Base-by-base conservation (phyloP, 2,888 invertebrate species). In the Cephus pygmeus region DNA sequence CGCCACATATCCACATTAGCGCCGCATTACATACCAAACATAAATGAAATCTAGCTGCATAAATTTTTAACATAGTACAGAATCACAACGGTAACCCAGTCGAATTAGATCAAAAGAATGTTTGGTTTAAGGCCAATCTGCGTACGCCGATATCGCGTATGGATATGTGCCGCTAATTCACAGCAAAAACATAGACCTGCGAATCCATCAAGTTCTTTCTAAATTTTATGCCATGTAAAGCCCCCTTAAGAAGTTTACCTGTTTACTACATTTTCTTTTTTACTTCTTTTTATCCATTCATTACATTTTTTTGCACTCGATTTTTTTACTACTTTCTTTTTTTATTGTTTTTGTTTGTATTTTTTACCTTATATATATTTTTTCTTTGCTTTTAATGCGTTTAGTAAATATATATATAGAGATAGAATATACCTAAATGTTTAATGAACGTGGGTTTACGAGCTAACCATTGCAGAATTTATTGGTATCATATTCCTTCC, bases 401-500 rank as follows among this genome's bases (percentile, higher is more conserved):
- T 79, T 78, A 75, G 75, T 79, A 79, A 79, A 79, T 79, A 79
- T 82, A 77, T 82, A 81, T 79, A 79, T 80, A 81, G 81, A 79
- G 80, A 81, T 82, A 81, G 80, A 78, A 81, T 82, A 81, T 82
- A 82, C 80, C 80, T 82, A 83, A 77, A 79, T 82, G 69, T 76
- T 80, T 78, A 78, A 78, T 56, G 56, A 56, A 56, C 23, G 56
- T 56, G 56, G 15, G 56, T 56, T 15, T 56, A 82, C 81, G 80
- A 77, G 81, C 76, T 82, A 84, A 83, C 83, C 84, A 88, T 84
- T 85, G 83, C 83, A 81, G 81, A 87, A 84, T 33, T 33, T 33
- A 33, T 87, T 86, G 83, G 83, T 88, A 90, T 89, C 89, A 90
- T 89, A 90, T 88, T 85, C 83, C 88, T 83, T 81, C 69, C 82